Base-by-base conservation (phyloP, 2,797 vertebrate species). In the Myotis daubentonii region DNA sequence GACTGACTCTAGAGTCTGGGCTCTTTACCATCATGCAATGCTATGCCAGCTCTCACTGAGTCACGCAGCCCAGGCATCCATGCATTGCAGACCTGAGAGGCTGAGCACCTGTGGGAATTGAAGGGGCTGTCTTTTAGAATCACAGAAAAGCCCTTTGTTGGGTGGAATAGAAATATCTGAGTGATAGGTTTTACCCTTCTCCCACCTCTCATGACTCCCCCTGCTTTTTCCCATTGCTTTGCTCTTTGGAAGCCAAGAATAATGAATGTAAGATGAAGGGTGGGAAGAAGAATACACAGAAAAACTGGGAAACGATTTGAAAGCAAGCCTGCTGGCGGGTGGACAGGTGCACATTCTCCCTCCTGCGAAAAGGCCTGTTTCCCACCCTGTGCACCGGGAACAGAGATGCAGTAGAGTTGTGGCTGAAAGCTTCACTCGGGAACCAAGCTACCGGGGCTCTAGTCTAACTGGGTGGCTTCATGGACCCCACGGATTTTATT, bases 161-260 rank as follows among this genome's bases (percentile, higher is more conserved):
- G 41, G 10, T 33, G 33, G 30, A 87, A 82, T 74, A 65, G 75
- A 95, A 92, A 93, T 75, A 86, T 3, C 62, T 13, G n/a, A 68
- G 49, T 16, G 85, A 65, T n/a, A 62, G 81, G 19, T 65, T 81
- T 78, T 91, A 38, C 25, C 65, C 44, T 82, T 82, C 66, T 78
- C 51, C 81, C 28, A 41, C 28, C 60, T 91, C 71, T 62, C 71
- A 17, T 83, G 30, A 30, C 75, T 79, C 65, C 82, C 38, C 78
- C 20, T 44, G 78, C 47, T n/a, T 74, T 79, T 78, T 41, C 71
- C 75, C n/a, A 3, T 44, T 83, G 71, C 44, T 70, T 91, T 78
- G 11, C 23, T n/a, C 41, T 36, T 74, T 25, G 93, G 85, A 94
- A 95, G 41, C 85, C 83, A 72, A 68, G 78, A 87, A 60, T 65